Evolutionary conservation across 2,888 invertebrate genomes (phyloP).

Genomic region (Herminia tarsipennalis): DNA sequence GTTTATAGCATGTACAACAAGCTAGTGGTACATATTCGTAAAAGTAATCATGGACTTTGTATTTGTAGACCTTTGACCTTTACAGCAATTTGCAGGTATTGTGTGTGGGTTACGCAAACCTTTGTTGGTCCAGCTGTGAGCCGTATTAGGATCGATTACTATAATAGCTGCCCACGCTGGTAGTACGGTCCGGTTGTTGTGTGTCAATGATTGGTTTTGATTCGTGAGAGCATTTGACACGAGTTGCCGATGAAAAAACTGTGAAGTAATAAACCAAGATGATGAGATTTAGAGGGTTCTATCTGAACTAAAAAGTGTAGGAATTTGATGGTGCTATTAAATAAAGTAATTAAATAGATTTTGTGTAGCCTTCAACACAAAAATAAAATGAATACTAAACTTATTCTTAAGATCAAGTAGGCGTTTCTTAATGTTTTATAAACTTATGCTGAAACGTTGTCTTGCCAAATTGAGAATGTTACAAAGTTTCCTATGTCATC

Average conservation of each 20-base stretch:
- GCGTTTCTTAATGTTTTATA: slow-evolving; percentile 5
- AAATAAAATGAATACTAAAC: too few species aligned
- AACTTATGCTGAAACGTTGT: slow-evolving; percentile 19
- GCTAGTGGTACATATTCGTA: not conserved
- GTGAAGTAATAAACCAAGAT: too few species aligned
- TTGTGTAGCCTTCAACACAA: too few species aligned
- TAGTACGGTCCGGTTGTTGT: not conserved
- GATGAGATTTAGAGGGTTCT: too few species aligned
- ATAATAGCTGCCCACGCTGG: slow-evolving; percentile 37
- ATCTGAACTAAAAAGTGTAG: too few species aligned
- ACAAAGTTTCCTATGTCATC: not conserved
- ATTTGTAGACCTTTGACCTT: slow-evolving; percentile 31
- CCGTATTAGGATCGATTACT: slow-evolving; percentile 46
- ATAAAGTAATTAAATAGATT: too few species aligned
- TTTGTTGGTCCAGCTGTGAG: slow-evolving; percentile 48
- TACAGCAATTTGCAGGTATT: slow-evolving; percentile 34
- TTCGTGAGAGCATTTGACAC: too few species aligned
- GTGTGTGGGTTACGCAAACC: slow-evolving; percentile 41
- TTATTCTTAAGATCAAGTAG: too few species aligned
- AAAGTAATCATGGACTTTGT: not conserved
- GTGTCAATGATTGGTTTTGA: not conserved
- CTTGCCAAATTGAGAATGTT: slow-evolving; percentile 24
- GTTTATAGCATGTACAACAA: not conserved
- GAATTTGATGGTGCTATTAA: too few species aligned
- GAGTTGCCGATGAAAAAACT: too few species aligned